phyloP scores from a whole-genome alignment of 2,113 vertebrate species.

The Forbesichthys papilliferus region DNA sequence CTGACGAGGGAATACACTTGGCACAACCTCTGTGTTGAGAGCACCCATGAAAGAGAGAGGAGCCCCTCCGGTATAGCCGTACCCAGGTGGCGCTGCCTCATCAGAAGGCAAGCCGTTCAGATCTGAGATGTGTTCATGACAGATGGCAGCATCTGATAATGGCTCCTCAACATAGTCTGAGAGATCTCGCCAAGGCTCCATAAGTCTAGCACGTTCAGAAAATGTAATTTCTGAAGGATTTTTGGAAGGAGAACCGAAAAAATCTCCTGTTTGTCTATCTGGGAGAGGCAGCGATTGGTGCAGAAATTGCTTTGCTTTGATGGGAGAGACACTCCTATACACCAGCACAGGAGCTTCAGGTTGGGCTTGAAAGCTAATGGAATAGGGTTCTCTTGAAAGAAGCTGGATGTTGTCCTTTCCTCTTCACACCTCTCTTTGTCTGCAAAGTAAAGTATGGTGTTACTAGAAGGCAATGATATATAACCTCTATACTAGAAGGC shows the following conservation, averaged over 20 bases:
- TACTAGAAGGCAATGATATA: neutral
- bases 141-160: constrained; percentile 12
- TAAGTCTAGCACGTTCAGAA: constrained; percentile 5
- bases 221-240: neutral
- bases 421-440: constrained; percentile 8
- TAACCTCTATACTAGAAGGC: neutral
- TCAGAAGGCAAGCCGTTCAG: neutral
- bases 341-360: constrained; percentile 11
- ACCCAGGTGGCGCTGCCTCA: constrained; percentile 2
- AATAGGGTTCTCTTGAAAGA: neutral
- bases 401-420: constrained; percentile 35
- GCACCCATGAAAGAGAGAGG: constrained; percentile 2
- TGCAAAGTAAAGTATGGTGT: constrained; percentile 32
- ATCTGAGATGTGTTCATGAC: constrained; percentile 4
- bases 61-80: constrained; percentile 10
- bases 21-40: constrained; percentile 2
- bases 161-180: neutral
- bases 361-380: neutral
- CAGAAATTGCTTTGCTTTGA: neutral
- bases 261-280: constrained; percentile 27
- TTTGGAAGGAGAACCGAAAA: constrained; percentile 8
- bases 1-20: neutral
- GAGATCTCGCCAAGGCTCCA: neutral
- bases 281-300: constrained; percentile 4
- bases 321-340: constrained; percentile 2